Conservation (phyloP, 2,888 invertebrate genomes). For the Nycteola revayana region DNA sequence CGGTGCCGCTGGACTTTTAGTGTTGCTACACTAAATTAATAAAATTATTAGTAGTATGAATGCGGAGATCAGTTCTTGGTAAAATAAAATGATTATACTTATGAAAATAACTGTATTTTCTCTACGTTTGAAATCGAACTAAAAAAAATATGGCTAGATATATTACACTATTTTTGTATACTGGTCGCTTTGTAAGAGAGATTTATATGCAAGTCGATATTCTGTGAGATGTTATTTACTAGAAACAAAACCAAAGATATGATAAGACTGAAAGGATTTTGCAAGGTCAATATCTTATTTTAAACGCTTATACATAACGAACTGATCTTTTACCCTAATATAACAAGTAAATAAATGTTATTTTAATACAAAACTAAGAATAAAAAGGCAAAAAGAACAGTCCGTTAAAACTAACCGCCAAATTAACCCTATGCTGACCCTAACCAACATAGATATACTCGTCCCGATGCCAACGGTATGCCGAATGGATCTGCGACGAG, state of each 20-base stretch:
- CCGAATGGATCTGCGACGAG: constrained; percentile 91
- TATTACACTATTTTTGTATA: not conserved
- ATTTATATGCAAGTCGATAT: constrained; percentile 1
- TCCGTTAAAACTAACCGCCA: constrained; percentile 66
- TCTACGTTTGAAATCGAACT: not conserved
- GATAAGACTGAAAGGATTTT: constrained; percentile 18
- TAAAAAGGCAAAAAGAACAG: constrained; percentile 36
- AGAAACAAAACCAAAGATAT: not conserved
- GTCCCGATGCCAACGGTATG: constrained; percentile 91
- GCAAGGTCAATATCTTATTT: constrained; percentile 26
- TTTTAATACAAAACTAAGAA: not conserved
- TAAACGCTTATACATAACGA: constrained; percentile 25
- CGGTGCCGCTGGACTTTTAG: constrained; percentile 56
- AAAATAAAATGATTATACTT: no score
- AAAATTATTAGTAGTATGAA: constrained; percentile 1
- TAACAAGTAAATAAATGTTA: not conserved
- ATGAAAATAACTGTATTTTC: constrained; percentile 3
- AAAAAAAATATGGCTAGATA: constrained; percentile 10
- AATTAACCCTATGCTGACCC: constrained; percentile 76
- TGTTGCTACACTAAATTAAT: constrained; percentile 31
- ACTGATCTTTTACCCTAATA: constrained; percentile 26
- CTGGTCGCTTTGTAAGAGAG: constrained; percentile 11
- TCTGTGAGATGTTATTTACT: not conserved
- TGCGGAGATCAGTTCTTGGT: constrained; percentile 10
- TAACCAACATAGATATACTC: constrained; percentile 90